phyloP scores from a whole-genome alignment of 2,797 vertebrate species.

The Pseudotriccus pelzelni region DNA sequence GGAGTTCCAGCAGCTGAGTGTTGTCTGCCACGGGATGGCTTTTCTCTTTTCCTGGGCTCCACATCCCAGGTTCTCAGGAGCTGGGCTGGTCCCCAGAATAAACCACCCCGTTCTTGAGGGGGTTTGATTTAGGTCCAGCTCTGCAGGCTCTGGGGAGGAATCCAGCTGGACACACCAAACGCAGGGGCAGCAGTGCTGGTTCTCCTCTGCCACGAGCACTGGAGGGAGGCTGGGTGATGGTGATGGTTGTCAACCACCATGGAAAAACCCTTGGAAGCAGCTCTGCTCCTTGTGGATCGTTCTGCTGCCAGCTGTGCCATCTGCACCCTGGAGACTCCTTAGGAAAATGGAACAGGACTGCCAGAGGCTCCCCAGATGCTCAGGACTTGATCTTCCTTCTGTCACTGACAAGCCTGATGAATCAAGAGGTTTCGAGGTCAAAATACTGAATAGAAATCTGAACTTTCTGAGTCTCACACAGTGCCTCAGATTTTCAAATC shows the following conservation, averaged over 20 bases:
- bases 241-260: background rate
- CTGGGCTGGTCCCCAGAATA: background rate
- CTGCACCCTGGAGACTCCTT: background rate
- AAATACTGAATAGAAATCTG: constrained; percentile 23
- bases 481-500: background rate
- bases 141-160: background rate
- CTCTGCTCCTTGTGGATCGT: background rate
- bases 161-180: background rate
- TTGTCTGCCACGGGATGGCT: background rate
- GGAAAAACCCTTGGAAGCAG: background rate
- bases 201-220: background rate
- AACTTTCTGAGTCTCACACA: background rate
- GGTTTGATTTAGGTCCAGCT: background rate
- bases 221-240: background rate
- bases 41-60: background rate
- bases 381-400: background rate
- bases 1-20: background rate
- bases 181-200: accelerated
- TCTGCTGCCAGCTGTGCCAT: background rate
- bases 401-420: background rate
- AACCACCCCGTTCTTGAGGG: background rate
- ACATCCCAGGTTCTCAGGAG: background rate
- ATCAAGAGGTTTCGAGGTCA: constrained; percentile 50
- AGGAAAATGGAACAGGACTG: background rate
- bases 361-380: background rate